A percentile compares a stretch with the other conserved stretches of the same genome.
phyloP scores from a whole-genome alignment of 2,888 invertebrate species.

The Hypolimnas misippus region DNA sequence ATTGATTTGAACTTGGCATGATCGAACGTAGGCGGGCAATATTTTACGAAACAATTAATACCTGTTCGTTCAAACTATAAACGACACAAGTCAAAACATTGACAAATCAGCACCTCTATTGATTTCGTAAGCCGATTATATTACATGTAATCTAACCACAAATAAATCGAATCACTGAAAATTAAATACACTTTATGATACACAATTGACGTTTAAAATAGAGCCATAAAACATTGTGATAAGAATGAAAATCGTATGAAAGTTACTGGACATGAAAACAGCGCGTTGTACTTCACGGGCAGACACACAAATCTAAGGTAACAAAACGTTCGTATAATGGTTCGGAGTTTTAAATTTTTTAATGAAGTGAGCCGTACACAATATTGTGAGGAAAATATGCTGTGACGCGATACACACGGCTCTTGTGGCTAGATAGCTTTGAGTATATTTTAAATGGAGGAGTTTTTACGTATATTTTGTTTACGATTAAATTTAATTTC shows the following conservation, averaged over 20 bases:
- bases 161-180: conserved; percentile 57
- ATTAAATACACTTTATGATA: conserved; percentile 57
- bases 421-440: conserved; percentile 7
- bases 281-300: conserved; percentile 64
- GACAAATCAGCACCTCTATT: conserved; percentile 58
- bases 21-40: neutral
- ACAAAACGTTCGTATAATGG: conserved; percentile 75
- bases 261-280: conserved; percentile 44
- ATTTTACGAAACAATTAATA: conserved; percentile 14
- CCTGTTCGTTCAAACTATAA: neutral
- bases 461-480: neutral
- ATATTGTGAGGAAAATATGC: conserved; percentile 74
- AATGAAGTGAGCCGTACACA: conserved; percentile 76
- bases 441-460: no score
- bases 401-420: conserved; percentile 42
- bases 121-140: conserved; percentile 49
- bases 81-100: conserved; percentile 53
- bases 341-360: conserved; percentile 74
- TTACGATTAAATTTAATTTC: neutral
- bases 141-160: conserved; percentile 56
- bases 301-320: conserved; percentile 74
- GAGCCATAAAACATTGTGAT: conserved; percentile 47
- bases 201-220: conserved; percentile 43
- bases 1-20: neutral
- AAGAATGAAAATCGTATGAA: conserved; percentile 52